phyloP scores from a whole-genome alignment of 1,140 invertebrate species.

The Drosophila busckii region DNA sequence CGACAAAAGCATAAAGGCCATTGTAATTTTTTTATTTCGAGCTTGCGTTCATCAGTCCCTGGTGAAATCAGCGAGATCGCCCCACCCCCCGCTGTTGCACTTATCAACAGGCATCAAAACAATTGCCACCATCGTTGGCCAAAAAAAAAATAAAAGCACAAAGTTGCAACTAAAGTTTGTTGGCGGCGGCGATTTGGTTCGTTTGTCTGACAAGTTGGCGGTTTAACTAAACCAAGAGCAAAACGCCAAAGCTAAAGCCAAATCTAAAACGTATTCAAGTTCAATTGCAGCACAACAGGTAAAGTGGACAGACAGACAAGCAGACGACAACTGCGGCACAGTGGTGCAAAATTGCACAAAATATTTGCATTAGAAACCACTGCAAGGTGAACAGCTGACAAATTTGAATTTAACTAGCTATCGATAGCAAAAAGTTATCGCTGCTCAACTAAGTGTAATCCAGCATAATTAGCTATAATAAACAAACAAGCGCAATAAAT shows the following conservation, averaged over 20 bases:
- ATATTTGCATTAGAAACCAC: no score
- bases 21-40: slow-evolving; percentile 49
- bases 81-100: slow-evolving; percentile 41
- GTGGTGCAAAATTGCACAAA: slow-evolving; percentile 4
- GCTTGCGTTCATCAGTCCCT: slow-evolving; percentile 27
- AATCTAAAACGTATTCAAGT: slow-evolving; percentile 40
- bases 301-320: slow-evolving; percentile 20
- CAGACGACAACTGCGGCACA: slow-evolving; percentile 7
- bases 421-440: no score
- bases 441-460: no score
- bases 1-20: slow-evolving; percentile 62
- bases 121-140: slow-evolving; percentile 64
- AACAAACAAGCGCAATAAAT: no score
- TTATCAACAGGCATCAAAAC: slow-evolving; percentile 70
- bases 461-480: no score
- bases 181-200: slow-evolving; percentile 42
- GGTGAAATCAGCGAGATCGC: slow-evolving; percentile 24
- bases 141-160: slow-evolving; percentile 39
- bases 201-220: slow-evolving; percentile 68
- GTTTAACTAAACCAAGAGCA: slow-evolving; percentile 47
- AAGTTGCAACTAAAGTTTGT: no score
- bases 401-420: no score
- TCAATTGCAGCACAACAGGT: slow-evolving; percentile 67
- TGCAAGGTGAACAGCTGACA: background rate
- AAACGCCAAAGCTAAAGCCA: slow-evolving; percentile 2